These are phyloP conservation scores for Branchinecta lynchi DNA, from an alignment of 1,140 invertebrate genomes.

Conservation along the genomic window DNA sequence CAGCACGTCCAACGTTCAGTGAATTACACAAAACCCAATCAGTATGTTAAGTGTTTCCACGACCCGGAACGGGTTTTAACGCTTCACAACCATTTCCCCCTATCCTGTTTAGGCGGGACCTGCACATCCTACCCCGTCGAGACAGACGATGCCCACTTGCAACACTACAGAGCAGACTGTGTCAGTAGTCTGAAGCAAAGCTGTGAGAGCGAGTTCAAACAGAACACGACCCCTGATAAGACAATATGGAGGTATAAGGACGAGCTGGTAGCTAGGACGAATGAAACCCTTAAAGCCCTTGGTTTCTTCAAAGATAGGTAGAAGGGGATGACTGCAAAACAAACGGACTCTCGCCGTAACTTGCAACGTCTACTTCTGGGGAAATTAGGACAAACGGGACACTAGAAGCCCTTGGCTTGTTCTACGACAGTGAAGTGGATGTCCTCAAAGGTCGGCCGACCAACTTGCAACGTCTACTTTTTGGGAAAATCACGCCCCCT, in stretches of 20 bases:
- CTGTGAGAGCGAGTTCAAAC: slow-evolving; percentile 58
- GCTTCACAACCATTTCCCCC: slow-evolving; percentile 80
- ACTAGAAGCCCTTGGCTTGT: slow-evolving; percentile 54
- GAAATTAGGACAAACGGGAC: slow-evolving; percentile 50
- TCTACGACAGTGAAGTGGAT: slow-evolving; percentile 27
- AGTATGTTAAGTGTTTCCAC: slow-evolving; percentile 88
- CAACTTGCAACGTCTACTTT: too few relatives aligned
- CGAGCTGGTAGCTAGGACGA: slow-evolving; percentile 48
- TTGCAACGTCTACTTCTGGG: too few relatives aligned
- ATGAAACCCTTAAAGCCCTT: slow-evolving; percentile 48
- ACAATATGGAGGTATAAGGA: slow-evolving; percentile 76
- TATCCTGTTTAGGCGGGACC: slow-evolving; percentile 65
- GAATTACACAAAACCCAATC: slow-evolving; percentile 82
- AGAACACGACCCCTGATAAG: slow-evolving; percentile 64
- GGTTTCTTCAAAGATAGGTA: slow-evolving; percentile 44
- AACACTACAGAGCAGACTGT: slow-evolving; percentile 84
- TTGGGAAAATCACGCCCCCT: slow-evolving; percentile 29
- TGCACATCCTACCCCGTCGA: slow-evolving; percentile 75
- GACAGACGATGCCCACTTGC: slow-evolving; percentile 65
- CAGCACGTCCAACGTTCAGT: slow-evolving; percentile 77
- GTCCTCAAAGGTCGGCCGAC: too few relatives aligned
- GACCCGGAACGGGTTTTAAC: slow-evolving; percentile 73
- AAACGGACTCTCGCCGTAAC: too few relatives aligned
- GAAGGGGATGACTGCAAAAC: too few relatives aligned
- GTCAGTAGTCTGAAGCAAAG: slow-evolving; percentile 71